These are phyloP conservation scores for Pseudorhombus dupliciocellatus DNA, from an alignment of 2,113 vertebrate species.

Conservation along the genomic window DNA sequence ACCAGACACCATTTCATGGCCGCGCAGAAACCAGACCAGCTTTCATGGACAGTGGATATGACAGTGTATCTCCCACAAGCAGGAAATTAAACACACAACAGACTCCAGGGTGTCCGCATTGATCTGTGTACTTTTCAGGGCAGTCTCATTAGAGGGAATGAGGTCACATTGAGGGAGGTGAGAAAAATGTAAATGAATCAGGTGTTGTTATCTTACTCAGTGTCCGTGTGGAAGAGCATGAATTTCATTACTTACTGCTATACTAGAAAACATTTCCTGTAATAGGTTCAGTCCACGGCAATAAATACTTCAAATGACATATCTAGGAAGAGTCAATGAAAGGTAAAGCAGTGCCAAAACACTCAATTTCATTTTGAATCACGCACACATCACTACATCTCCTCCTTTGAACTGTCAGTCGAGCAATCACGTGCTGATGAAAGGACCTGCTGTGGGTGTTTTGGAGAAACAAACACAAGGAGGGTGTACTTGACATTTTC, in stretches of 20 bases:
- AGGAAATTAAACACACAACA: constrained; percentile 65
- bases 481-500: constrained; percentile 26
- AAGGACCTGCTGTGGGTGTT: neutral
- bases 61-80: constrained; percentile 28
- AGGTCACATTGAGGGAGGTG: neutral
- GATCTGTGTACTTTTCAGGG: constrained; percentile 29
- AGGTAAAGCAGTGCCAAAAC: constrained; percentile 6
- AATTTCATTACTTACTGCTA: neutral
- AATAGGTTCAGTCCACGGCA: neutral
- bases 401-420: neutral
- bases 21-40: neutral
- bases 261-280: neutral
- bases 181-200: constrained; percentile 24
- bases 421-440: neutral
- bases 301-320: neutral
- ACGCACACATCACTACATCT: neutral
- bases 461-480: neutral
- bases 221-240: neutral
- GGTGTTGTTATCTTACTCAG: neutral
- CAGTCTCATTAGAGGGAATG: constrained; percentile 9
- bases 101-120: constrained; percentile 24
- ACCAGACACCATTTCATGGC: constrained; percentile 20
- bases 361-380: neutral
- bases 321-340: neutral
- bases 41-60: constrained; percentile 24